Percentiles rank a stretch among this genome's conserved stretches.
Evolutionary conservation across 2,113 vertebrate genomes (phyloP).

Genomic region (Pyxicephalus adspersus): DNA sequence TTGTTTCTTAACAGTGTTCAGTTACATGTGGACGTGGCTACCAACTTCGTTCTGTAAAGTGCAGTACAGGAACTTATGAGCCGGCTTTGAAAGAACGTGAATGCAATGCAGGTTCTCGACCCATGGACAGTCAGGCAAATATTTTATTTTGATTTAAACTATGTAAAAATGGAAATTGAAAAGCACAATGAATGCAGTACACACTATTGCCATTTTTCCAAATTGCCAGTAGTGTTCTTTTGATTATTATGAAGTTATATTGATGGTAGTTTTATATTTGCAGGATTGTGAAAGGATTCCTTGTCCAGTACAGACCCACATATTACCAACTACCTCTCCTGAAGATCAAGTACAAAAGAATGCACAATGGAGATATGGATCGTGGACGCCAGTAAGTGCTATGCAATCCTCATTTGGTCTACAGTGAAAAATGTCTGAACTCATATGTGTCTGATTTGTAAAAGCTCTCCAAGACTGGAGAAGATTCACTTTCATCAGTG

Average conservation of each 20-base stretch:
- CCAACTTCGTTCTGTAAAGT: constrained; percentile 86
- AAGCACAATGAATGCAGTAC: too few relatives aligned
- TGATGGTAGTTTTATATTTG: not conserved
- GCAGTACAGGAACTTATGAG: constrained; percentile 75
- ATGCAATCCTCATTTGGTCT: constrained; percentile 17
- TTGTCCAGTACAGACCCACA: constrained; percentile 73
- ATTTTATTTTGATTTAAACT: too few relatives aligned
- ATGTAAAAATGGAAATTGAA: too few relatives aligned
- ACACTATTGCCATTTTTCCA: too few relatives aligned
- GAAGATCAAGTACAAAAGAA: constrained; percentile 67
- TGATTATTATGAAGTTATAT: not conserved
- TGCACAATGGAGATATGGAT: constrained; percentile 92
- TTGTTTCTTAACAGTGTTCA: constrained; percentile 76
- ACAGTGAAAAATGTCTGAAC: not conserved
- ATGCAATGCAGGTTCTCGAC: constrained; percentile 81
- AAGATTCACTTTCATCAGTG: too few relatives aligned
- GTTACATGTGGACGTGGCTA: constrained; percentile 87
- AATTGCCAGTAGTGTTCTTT: not conserved
- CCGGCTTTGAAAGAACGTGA: constrained; percentile 76
- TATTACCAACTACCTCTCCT: constrained; percentile 76
- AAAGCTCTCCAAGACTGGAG: too few relatives aligned
- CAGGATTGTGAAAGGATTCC: constrained; percentile 84
- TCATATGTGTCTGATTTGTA: too few relatives aligned
- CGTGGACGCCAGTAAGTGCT: constrained; percentile 90
- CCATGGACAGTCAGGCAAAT: constrained; percentile 85